Evolutionary conservation across 2,797 vertebrate genomes (phyloP).

Genomic region (Paramormyrops hopkinsi): DNA sequence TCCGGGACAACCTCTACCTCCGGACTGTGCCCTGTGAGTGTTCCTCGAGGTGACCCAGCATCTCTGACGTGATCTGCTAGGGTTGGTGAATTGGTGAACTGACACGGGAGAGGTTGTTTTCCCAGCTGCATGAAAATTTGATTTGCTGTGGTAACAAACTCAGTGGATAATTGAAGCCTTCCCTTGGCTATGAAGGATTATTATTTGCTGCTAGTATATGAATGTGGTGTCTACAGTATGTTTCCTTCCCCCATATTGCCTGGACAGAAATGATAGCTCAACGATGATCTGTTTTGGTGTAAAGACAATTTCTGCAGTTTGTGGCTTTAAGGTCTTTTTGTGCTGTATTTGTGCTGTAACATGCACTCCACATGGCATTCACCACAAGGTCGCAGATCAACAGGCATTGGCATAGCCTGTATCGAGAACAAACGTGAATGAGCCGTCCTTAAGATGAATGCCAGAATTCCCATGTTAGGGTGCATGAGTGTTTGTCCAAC

Average conservation of each 20-base stretch:
- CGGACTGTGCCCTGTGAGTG: constrained; percentile 96
- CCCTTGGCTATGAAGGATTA: not conserved
- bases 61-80: constrained; percentile 3
- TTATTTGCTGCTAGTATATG: not conserved
- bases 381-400: not conserved
- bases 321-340: not conserved
- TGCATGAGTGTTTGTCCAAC: not conserved
- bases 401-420: not conserved
- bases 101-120: not conserved
- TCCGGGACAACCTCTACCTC: constrained; percentile 98
- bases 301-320: not conserved
- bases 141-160: not conserved
- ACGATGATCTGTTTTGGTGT: not conserved
- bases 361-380: not conserved
- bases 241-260: not conserved
- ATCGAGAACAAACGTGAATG: not conserved
- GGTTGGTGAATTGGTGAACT: not conserved
- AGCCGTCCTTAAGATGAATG: not conserved
- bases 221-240: not conserved
- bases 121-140: not conserved
- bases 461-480: not conserved
- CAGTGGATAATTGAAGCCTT: not conserved
- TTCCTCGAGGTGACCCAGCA: not conserved
- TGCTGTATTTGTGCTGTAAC: not conserved
- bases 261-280: not conserved